These are phyloP conservation scores for Fregata magnificens DNA, from an alignment of 2,113 vertebrate species.

Conservation along the genomic window DNA sequence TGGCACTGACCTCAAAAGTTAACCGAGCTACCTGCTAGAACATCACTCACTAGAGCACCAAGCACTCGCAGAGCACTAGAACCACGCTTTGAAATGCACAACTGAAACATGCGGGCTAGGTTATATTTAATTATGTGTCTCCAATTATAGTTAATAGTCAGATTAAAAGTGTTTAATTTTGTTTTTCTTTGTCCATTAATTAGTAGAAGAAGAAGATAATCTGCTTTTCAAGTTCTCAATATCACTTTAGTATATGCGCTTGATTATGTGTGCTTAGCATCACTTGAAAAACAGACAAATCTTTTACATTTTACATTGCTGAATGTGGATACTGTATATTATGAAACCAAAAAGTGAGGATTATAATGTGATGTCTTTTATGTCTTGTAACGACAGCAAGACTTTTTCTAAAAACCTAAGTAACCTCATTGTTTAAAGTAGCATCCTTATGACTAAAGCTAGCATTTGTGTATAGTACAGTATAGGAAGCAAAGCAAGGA, in stretches of 20 bases:
- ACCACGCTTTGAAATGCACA: neutral
- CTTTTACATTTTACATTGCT: neutral
- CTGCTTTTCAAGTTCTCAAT: neutral
- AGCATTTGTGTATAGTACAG: neutral
- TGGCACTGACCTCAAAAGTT: neutral
- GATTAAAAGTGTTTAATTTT: neutral
- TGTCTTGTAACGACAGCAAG: neutral
- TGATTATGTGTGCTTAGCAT: neutral
- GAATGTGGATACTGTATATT: neutral
- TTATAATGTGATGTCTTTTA: neutral
- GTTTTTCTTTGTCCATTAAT: neutral
- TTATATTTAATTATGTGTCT: neutral
- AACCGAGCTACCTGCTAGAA: neutral
- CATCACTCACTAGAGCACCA: accelerated
- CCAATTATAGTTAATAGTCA: neutral
- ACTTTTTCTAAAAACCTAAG: neutral
- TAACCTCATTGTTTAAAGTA: neutral
- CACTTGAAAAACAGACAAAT: neutral
- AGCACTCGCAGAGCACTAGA: neutral
- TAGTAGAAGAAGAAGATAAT: neutral
- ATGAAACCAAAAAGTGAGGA: neutral
- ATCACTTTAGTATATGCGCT: neutral
- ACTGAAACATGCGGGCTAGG: neutral
- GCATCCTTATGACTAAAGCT: neutral
- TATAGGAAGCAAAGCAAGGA: neutral